Evolutionary conservation across 2,113 vertebrate genomes (phyloP).

Genomic region (Struthio camelus): DNA sequence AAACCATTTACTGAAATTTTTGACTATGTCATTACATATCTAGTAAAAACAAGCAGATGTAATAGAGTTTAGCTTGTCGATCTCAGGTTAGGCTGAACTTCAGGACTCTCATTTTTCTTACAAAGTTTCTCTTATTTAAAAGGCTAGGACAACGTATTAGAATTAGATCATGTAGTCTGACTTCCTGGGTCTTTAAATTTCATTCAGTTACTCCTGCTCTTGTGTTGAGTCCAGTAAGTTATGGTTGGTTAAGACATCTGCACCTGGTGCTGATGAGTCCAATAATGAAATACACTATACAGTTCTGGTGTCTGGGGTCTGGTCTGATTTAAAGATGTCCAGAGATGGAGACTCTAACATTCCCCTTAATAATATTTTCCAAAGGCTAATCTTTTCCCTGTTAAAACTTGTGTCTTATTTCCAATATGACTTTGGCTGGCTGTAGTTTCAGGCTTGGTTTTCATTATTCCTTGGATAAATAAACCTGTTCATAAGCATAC

Average conservation of each 20-base stretch:
- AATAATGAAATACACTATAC: background rate
- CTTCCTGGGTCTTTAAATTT: background rate
- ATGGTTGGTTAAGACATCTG: background rate
- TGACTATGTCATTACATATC: background rate
- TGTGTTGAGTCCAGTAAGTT: background rate
- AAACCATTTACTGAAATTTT: background rate
- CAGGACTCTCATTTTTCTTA: background rate
- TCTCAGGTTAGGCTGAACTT: background rate
- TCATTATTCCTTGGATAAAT: conserved; percentile 43
- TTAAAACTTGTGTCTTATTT: background rate
- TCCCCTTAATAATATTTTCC: background rate
- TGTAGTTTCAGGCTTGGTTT: conserved; percentile 45
- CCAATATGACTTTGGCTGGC: background rate
- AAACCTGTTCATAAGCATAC: conserved; percentile 7
- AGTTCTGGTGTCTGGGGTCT: rapidly evolving
- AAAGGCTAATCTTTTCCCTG: background rate
- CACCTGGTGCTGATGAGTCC: background rate
- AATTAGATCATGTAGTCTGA: background rate
- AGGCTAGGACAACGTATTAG: background rate
- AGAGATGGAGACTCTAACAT: background rate
- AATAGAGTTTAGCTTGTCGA: background rate
- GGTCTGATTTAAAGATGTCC: conserved; percentile 8
- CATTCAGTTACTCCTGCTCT: background rate
- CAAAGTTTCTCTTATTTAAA: background rate
- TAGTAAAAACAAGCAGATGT: background rate